Percentiles rank a stretch among this genome's conserved stretches.
Evolutionary conservation across 2,113 vertebrate species (phyloP).

Genomic region (Etheostoma cragini): DNA sequence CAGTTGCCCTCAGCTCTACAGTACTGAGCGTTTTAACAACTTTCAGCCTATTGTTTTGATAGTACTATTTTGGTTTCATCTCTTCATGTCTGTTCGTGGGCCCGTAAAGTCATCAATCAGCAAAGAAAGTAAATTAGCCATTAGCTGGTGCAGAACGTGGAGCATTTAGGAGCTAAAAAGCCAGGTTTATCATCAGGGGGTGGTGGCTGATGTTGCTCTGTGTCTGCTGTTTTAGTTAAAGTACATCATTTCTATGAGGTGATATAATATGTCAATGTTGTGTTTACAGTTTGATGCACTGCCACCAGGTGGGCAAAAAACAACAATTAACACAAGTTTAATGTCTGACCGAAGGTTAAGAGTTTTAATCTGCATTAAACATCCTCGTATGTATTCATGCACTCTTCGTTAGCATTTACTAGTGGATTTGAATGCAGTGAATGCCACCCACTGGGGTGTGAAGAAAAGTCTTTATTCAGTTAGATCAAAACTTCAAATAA

Average conservation of each 20-base stretch:
- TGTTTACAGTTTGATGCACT: background rate
- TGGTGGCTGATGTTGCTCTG: background rate
- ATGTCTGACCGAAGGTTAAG: background rate
- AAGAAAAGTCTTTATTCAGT: background rate
- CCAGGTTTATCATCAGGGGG: background rate
- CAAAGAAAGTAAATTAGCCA: background rate
- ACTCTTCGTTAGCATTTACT: background rate
- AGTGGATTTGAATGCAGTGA: slow-evolving; percentile 2
- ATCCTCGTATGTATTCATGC: background rate
- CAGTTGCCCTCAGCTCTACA: background rate
- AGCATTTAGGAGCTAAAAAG: background rate
- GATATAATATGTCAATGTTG: background rate
- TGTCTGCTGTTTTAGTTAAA: background rate
- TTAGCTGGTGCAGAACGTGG: background rate
- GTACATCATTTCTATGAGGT: background rate
- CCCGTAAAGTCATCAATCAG: background rate
- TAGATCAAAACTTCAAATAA: slow-evolving; percentile 15
- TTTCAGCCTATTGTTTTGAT: background rate
- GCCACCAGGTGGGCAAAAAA: background rate
- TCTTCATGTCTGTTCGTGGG: background rate
- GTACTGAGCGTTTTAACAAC: background rate
- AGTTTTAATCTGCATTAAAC: background rate
- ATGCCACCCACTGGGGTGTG: background rate
- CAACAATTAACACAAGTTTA: background rate
- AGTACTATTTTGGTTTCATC: background rate